phyloP scores from a whole-genome alignment of 2,888 invertebrate genomes.

The Saturnia japonica region DNA sequence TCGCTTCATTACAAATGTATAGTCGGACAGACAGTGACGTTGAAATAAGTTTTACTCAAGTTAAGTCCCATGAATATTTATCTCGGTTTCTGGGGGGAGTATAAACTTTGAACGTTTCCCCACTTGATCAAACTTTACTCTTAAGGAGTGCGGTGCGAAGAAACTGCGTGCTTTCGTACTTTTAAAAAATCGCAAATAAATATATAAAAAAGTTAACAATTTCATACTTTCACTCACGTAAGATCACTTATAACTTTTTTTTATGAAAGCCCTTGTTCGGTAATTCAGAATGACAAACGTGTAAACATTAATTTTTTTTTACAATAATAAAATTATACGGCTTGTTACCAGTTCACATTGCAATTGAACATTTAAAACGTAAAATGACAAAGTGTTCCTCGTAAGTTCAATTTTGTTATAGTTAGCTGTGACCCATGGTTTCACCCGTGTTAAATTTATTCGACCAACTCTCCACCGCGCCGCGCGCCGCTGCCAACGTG shows the following conservation, averaged over 20 bases:
- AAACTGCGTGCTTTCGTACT: slow-evolving; percentile 44
- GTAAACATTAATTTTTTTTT: neutral
- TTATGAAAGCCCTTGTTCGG: neutral
- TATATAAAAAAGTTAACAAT: slow-evolving; percentile 33
- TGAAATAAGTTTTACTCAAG: slow-evolving; percentile 74
- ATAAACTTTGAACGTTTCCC: slow-evolving; percentile 74
- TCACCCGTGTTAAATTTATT: no score
- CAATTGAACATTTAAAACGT: no score
- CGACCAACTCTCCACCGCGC: no score
- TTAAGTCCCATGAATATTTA: slow-evolving; percentile 80
- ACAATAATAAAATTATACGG: no score
- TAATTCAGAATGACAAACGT: neutral
- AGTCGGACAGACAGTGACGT: slow-evolving; percentile 74
- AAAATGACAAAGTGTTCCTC: no score
- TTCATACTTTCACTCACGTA: neutral
- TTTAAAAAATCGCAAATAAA: slow-evolving; percentile 45
- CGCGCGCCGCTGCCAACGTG: no score
- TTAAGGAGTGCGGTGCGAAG: slow-evolving; percentile 50
- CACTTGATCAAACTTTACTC: slow-evolving; percentile 78
- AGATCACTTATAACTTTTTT: slow-evolving; percentile 6
- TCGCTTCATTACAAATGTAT: slow-evolving; percentile 74
- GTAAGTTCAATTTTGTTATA: no score
- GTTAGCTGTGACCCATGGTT: no score
- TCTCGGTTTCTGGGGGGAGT: slow-evolving; percentile 68
- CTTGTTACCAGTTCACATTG: no score